phyloP scores from a whole-genome alignment of 2,888 invertebrate species.

The Pogonocherus hispidulus region DNA sequence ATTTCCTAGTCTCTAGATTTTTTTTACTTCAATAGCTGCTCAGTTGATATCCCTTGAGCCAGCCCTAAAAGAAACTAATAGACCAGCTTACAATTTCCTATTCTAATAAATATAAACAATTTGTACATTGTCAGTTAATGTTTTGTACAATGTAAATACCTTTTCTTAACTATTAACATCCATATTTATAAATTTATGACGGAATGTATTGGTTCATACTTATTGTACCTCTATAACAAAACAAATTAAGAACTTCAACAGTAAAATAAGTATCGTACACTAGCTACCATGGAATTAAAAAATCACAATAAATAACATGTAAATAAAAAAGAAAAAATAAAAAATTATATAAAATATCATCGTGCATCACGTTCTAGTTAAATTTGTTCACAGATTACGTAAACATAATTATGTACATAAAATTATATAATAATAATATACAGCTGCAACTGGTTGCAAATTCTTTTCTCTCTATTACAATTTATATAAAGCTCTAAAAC shows the following conservation, averaged over 20 bases:
- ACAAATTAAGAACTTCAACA: conserved; percentile 29
- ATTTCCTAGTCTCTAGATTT: no score
- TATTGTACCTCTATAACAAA: conserved; percentile 38
- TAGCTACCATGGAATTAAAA: conserved; percentile 43
- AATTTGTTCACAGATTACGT: conserved; percentile 30
- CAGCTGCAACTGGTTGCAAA: conserved; percentile 39
- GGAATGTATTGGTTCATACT: conserved; percentile 47
- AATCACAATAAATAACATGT: conserved; percentile 46
- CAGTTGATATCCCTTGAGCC: no score
- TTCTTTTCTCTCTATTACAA: conserved; percentile 12
- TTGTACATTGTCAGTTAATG: conserved; percentile 48
- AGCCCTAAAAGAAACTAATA: neutral
- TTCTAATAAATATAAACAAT: conserved; percentile 42
- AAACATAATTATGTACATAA: conserved; percentile 32
- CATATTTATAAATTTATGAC: conserved; percentile 35
- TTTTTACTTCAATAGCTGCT: no score
- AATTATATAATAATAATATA: conserved; percentile 33
- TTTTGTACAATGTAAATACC: conserved; percentile 42
- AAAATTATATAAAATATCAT: conserved; percentile 45
- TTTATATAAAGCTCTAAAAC: conserved; percentile 34
- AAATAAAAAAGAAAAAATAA: conserved; percentile 38
- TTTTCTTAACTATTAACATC: conserved; percentile 28
- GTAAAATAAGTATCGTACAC: conserved; percentile 44
- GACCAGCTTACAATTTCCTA: conserved; percentile 24
- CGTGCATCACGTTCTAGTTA: conserved; percentile 39